Base-by-base conservation (phyloP, 2,888 invertebrate species). In the Notodonta ziczac region DNA sequence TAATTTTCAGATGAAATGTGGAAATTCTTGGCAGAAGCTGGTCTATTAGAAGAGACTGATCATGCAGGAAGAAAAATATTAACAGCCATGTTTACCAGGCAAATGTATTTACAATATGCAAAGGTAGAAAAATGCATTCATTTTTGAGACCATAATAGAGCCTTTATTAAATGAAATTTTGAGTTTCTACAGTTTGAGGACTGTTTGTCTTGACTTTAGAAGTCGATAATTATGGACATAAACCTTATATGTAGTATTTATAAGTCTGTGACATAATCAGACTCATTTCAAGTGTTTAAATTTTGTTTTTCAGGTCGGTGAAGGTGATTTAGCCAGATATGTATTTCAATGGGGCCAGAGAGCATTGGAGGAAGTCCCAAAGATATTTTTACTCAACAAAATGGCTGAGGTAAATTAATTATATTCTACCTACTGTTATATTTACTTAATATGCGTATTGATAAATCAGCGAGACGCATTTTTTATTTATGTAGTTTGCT, bases 311-410 rank as follows among this genome's bases (percentile, higher is more conserved):
- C 66, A 95, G 95, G 86, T 85, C n/a, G 88, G 90, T 0, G 88
- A 90, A 50, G 85, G 86, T 14, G 93, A 94, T 12, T 74, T 88
- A 12, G 81, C 87, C 0, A 84, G 83, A 62, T 69, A 82, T 51
- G 86, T 92, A 0, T 95, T 93, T 65, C 83, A 85, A 58, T 95
- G 95, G 95, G 95, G 95, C 13, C 83, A 86, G 46, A 81, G 95
- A 51, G 94, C 95, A 0, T 74, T 79, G 0, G 81, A 90, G 51
- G 95, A 95, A 70, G 72, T 94, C 12, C 87, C 94, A 0, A 92
- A 91, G 68, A 80, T 89, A 48, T 83, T 86, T 24, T 71, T 94
- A 3, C 80, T 95, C 12, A 85, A 94, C 35, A 95, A 94, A 80
- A 86, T 95, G 74, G 93, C 94, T 0, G 78, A 91, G 84, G 95